phyloP scores from a whole-genome alignment of 2,113 vertebrate species.

The Cyanistes caeruleus region DNA sequence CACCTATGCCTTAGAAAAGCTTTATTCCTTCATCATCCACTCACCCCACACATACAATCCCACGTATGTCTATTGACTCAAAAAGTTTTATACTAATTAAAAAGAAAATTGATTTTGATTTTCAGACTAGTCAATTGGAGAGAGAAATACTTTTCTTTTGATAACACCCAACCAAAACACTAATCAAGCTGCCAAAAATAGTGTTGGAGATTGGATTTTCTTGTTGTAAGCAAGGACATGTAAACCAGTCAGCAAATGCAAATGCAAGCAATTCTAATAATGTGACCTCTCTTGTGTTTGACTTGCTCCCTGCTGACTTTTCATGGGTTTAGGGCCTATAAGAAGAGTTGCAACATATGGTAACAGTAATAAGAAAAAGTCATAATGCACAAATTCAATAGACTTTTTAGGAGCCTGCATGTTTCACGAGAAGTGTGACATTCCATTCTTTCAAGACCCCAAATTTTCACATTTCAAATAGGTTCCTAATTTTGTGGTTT shows the following conservation, averaged over 20 bases:
- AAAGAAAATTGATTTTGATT: not conserved
- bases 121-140: not conserved
- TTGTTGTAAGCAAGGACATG: not conserved
- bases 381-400: not conserved
- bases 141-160: not conserved
- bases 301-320: not conserved
- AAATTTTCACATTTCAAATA: not conserved
- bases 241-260: not conserved
- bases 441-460: not conserved
- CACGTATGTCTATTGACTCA: not conserved
- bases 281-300: not conserved
- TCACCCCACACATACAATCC: rapidly evolving
- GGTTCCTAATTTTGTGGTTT: not conserved
- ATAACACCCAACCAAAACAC: not conserved
- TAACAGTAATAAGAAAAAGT: not conserved
- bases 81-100: not conserved
- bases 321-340: not conserved
- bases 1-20: not conserved
- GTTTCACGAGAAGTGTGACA: not conserved
- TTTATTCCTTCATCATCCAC: not conserved
- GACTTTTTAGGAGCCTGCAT: not conserved
- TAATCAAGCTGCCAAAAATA: not conserved
- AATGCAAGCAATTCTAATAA: not conserved
- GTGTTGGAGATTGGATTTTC: not conserved
- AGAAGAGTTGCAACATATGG: not conserved